Evolutionary conservation across 2,113 vertebrate species (phyloP), one percentile per base, ranked within the genome.

Genomic region (Eulemur rufifrons): DNA sequence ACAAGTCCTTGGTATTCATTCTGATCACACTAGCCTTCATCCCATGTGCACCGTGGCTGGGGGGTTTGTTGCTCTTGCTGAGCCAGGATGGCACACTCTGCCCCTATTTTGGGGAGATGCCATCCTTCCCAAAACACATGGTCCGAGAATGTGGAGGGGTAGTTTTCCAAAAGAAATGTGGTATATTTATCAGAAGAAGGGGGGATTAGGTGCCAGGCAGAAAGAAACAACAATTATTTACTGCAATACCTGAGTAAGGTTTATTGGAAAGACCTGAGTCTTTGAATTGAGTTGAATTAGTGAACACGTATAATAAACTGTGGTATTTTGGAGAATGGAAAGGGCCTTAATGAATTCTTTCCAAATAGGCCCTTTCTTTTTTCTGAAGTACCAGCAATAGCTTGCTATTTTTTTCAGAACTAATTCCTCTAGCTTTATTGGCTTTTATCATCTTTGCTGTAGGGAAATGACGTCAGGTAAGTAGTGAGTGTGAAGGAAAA

Each of bases 401-500:
- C 56, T 50, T 47, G 61, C 45, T 68, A 3, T 89, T 82, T 81
- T 42, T 52, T 39, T 68, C 54, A 89, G 77, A 78, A 37, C 3
- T 3, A 37, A 71, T 61, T 90, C 45, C 76, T 94, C 11, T 64
- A n/a, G 74, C 37, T 82, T 96, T 90, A 73, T 77, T 93, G 80
- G 32, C 47, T 81, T 95, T 87, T 82, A 1, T 92, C 71, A 77
- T 66, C 69, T 23, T 47, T 83, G 82, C 89, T 93, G 45, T 68
- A 86, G 95, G 77, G 61, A 96, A 94, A 68, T 93, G 86, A 88
- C 2, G 8, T 96, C 91, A 94, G 50, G 39, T 90, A 82, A 69
- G 78, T 77, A 21, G 54, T 59, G 76, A 95, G 76, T 93, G 63
- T 94, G 82, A 97, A 84, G 93, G 90, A 96, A 85, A 94, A 71